Percentiles rank a stretch among this genome's conserved stretches.
phyloP scores from a whole-genome alignment of 1,140 invertebrate genomes.

The Pseudomyrmex concolor region DNA sequence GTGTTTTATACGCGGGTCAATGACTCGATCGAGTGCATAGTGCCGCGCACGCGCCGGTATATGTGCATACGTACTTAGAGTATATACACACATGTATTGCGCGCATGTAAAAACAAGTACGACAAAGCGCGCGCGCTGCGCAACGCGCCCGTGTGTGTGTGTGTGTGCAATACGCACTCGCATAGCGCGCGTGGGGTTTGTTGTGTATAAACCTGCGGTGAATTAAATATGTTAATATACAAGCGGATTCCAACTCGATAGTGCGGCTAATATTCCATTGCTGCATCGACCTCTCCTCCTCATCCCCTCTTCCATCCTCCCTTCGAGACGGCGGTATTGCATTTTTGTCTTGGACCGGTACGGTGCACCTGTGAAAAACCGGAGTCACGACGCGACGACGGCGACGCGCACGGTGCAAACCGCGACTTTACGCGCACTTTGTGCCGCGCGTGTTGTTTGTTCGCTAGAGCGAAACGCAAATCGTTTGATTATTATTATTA shows the following conservation, averaged over 20 bases:
- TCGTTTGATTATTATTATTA: too few relatives aligned
- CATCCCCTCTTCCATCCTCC: too few relatives aligned
- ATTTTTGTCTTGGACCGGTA: constrained; percentile 46
- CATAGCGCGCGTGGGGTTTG: too few relatives aligned
- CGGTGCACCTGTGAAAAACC: constrained; percentile 60
- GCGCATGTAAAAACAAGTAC: not conserved
- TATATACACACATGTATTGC: not conserved
- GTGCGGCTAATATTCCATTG: constrained; percentile 66
- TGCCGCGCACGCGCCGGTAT: constrained; percentile 64
- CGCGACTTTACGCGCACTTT: not conserved
- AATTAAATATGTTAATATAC: constrained; percentile 72
- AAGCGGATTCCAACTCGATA: constrained; percentile 64
- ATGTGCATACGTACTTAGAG: constrained; percentile 39
- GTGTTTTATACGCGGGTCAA: constrained; percentile 73
- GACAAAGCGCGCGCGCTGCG: constrained; percentile 24
- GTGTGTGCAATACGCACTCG: not conserved
- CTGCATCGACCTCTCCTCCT: constrained; percentile 35
- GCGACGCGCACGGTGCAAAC: too few relatives aligned
- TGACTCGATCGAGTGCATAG: constrained; percentile 71
- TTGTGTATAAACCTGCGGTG: not conserved
- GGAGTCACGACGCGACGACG: not conserved
- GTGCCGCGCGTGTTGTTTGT: not conserved
- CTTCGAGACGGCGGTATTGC: constrained; percentile 21
- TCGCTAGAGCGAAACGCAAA: not conserved
- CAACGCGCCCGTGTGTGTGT: not conserved